These are phyloP conservation scores for Eurystomus gularis DNA, from an alignment of 2,113 vertebrate species.

Conservation along the genomic window DNA sequence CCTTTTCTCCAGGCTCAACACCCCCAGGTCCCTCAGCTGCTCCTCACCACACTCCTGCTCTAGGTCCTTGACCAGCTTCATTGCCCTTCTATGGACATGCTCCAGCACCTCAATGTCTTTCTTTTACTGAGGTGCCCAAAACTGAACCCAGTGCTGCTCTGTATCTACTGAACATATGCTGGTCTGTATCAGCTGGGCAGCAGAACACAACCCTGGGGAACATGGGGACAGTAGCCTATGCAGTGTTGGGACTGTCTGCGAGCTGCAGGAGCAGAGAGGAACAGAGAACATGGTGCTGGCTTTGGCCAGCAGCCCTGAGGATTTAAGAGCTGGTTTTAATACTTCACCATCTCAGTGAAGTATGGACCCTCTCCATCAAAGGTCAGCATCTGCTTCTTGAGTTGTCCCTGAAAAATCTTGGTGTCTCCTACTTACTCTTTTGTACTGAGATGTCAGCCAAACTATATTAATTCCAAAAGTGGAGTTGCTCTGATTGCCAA, in stretches of 20 bases:
- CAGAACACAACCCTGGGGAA: background rate
- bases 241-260: background rate
- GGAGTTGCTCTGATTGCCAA: slow-evolving; percentile 32
- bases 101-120: too few species aligned
- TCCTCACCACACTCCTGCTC: too few species aligned
- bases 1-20: too few species aligned
- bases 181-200: background rate
- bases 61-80: too few species aligned
- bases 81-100: too few species aligned
- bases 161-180: background rate
- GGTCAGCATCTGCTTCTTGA: background rate
- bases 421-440: background rate
- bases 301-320: background rate
- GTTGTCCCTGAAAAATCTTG: background rate
- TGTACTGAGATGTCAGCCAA: background rate
- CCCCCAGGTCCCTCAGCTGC: too few species aligned
- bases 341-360: background rate
- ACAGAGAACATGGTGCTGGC: background rate
- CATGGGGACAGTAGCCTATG: background rate
- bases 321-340: background rate
- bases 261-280: background rate
- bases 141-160: too few species aligned
- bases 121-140: too few species aligned
- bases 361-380: background rate
- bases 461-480: background rate